These are phyloP conservation scores for Chloropsis hardwickii DNA, from an alignment of 2,113 vertebrate genomes.

Conservation along the genomic window DNA sequence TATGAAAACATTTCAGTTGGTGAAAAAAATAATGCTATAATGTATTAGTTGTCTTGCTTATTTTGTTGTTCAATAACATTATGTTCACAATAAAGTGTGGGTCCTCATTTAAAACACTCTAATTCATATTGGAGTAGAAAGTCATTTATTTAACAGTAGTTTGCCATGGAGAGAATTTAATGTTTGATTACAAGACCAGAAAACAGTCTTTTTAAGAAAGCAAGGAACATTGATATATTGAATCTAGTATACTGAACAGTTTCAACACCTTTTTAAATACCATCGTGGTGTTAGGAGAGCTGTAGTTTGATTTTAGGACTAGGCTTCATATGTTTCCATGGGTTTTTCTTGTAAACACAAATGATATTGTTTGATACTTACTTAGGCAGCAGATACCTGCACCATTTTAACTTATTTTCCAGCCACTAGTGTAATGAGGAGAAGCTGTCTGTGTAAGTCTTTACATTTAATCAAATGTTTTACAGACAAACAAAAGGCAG, in stretches of 20 bases:
- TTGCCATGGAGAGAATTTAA: background rate
- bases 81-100: background rate
- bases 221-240: background rate
- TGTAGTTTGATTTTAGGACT: background rate
- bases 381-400: background rate
- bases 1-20: background rate
- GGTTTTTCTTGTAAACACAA: constrained; percentile 25
- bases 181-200: background rate
- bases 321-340: background rate
- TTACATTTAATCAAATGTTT: constrained; percentile 80
- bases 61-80: background rate
- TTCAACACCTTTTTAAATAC: background rate
- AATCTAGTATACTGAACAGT: background rate
- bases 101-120: background rate
- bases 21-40: background rate
- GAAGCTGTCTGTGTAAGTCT: constrained; percentile 69
- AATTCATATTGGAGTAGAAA: background rate
- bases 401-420: constrained; percentile 33
- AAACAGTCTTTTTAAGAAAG: background rate
- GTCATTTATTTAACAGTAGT: background rate
- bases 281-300: background rate
- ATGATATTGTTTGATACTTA: background rate
- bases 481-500: constrained; percentile 81
- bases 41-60: background rate
- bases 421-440: constrained; percentile 41